Percentiles rank a stretch among this genome's conserved stretches.
Conservation (phyloP, 2,888 invertebrate species). For the Pyrochroa serraticornis region DNA sequence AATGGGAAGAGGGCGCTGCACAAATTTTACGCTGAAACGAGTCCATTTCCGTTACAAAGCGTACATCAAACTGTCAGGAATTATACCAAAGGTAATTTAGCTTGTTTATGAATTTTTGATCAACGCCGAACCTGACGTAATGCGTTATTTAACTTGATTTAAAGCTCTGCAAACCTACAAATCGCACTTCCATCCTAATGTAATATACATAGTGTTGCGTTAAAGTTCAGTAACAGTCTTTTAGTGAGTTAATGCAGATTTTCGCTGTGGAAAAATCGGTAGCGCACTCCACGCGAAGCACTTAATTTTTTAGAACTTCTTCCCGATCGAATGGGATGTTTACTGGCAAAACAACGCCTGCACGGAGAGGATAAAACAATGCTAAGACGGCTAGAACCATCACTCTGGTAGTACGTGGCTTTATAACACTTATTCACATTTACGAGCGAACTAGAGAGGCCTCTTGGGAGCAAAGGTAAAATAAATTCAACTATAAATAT, state of each 20-base stretch:
- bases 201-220: no score
- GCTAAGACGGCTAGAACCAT: background rate
- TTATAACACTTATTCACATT: slow-evolving; percentile 41
- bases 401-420: slow-evolving; percentile 16
- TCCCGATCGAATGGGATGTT: background rate
- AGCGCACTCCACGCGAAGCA: no score
- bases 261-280: no score
- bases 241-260: no score
- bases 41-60: background rate
- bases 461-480: slow-evolving; percentile 19
- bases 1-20: background rate
- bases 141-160: background rate
- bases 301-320: no score
- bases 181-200: no score
- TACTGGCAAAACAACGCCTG: slow-evolving; percentile 10
- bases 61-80: slow-evolving; percentile 3
- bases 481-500: slow-evolving; percentile 44
- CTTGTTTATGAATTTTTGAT: slow-evolving; percentile 7
- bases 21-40: background rate
- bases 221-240: no score
- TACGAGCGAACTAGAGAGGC: slow-evolving; percentile 36
- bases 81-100: background rate
- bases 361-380: slow-evolving; percentile 2
- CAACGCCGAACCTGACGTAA: background rate
- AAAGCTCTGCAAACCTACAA: background rate